Conservation (phyloP, 92 coral and sea anemone species). For the Phymanthus crucifer region DNA sequence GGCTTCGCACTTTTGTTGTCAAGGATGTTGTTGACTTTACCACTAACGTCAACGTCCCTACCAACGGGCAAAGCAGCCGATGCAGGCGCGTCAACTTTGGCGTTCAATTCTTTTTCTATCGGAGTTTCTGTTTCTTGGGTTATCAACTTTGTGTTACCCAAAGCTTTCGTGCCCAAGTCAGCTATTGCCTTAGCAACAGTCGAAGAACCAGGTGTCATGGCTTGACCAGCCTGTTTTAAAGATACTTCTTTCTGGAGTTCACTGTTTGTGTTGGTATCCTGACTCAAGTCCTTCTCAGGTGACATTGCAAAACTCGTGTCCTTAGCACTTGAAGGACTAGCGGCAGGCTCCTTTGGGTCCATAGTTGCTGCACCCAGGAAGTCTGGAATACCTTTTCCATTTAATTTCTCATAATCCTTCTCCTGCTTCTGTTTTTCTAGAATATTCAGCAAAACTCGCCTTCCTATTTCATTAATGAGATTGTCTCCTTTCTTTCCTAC, state of each 20-base stretch:
- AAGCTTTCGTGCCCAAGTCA: neutral
- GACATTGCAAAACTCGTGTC: neutral
- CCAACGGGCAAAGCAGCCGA: neutral
- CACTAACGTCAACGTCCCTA: neutral
- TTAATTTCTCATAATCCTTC: neutral
- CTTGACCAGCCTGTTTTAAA: neutral
- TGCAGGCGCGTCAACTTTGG: neutral
- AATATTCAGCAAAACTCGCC: constrained; percentile 27
- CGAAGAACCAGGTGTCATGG: neutral
- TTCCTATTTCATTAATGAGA: constrained; percentile 30
- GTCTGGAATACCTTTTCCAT: constrained; percentile 20
- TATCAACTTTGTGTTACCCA: neutral
- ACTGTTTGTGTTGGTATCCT: neutral
- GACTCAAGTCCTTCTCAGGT: neutral
- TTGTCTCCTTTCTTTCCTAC: constrained; percentile 31
- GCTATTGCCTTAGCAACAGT: neutral
- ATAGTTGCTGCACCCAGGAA: constrained; percentile 14
- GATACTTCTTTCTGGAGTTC: neutral
- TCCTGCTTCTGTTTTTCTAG: constrained; percentile 19
- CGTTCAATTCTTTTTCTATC: constrained; percentile 1
- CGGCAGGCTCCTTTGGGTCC: neutral
- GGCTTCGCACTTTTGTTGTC: neutral
- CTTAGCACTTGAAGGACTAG: neutral
- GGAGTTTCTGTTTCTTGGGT: constrained; percentile 17
- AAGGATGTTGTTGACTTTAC: constrained; percentile 12